Base-by-base conservation (phyloP, 1,140 invertebrate genomes). In the Zaprionus nigranus region DNA sequence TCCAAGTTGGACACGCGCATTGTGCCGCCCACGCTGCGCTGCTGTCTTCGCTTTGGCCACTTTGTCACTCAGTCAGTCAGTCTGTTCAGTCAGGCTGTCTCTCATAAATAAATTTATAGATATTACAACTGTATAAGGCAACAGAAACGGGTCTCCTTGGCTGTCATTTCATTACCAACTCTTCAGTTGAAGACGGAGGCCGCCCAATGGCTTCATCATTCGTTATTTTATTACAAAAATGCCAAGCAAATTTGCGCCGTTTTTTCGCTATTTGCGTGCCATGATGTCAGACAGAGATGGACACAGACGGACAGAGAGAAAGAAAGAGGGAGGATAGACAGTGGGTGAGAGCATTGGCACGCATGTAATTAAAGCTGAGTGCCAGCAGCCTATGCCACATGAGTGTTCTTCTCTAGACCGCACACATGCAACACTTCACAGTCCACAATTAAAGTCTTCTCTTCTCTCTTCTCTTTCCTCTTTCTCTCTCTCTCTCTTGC, bases 141-240 rank as follows among this genome's bases (percentile, higher is more conserved):
- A 70, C 69, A n/a, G 12, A 20, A 17, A 7, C 17, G n/a, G 28
- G 28, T 17, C 26, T 34, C 12, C 36, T 65, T 69, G 72, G 65
- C 70, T 81, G 84, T 78, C 81, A 73, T 90, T 90, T 90, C 85
- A 90, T 82, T 90, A 90, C 85, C 85, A 88, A 90, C 69, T 73
- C 77, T 77, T 74, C 77, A 72, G 80, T 59, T 43, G 24, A 46
- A n/a, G 40, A 34, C 60, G 40, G 53, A 58, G 63, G 30, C 30
- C 22, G 24, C 53, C 36, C 68, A 70, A 65, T 69, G 69, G 63
- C 83, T 75, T 81, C 78, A 77, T 81, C 78, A 77, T 81, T 81
- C 77, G 80, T 75, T 53, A 59, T 70, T 63, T 58, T 72, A 56
- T 79, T 82, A 83, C 78, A 81, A 67, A 81, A 61, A 81, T 81